phyloP scores from a whole-genome alignment of 2,113 vertebrate species.

The Cnemophilus loriae region DNA sequence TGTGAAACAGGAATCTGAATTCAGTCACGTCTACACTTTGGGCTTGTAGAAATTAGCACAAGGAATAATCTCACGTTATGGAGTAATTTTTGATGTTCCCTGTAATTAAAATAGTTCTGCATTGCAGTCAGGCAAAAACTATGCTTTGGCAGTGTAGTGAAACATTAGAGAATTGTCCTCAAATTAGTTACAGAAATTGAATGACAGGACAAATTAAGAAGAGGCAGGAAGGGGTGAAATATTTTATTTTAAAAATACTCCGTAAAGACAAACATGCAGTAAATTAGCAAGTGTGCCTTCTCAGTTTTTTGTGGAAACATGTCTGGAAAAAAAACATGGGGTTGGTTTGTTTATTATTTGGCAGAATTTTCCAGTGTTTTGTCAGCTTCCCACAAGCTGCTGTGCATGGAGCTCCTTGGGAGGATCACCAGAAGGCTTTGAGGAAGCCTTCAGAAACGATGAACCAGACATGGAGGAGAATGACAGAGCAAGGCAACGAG shows the following conservation, averaged over 20 bases:
- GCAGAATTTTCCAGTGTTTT: not conserved
- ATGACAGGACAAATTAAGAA: constrained; percentile 24
- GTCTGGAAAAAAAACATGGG: not conserved
- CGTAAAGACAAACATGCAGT: not conserved
- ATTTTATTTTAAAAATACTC: constrained; percentile 29
- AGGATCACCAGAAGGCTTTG: constrained; percentile 17
- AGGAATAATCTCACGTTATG: not conserved
- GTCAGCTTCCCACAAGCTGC: not conserved
- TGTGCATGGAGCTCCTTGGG: not conserved
- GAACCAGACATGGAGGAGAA: not conserved
- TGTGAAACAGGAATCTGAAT: not conserved
- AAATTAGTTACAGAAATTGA: constrained; percentile 49
- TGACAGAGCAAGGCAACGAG: not conserved
- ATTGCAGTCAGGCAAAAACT: not conserved
- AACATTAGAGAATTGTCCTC: constrained; percentile 5
- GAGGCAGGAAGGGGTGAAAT: constrained; percentile 5
- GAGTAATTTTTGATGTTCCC: not conserved
- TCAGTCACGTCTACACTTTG: not conserved
- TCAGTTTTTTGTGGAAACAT: constrained; percentile 26
- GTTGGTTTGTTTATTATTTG: constrained; percentile 12
- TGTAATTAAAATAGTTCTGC: not conserved
- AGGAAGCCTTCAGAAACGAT: not conserved
- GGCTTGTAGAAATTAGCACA: not conserved
- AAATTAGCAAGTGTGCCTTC: constrained; percentile 38
- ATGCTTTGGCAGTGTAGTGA: not conserved